Conservation (phyloP, 2,888 invertebrate genomes). For the Amblyteles armatorius region DNA sequence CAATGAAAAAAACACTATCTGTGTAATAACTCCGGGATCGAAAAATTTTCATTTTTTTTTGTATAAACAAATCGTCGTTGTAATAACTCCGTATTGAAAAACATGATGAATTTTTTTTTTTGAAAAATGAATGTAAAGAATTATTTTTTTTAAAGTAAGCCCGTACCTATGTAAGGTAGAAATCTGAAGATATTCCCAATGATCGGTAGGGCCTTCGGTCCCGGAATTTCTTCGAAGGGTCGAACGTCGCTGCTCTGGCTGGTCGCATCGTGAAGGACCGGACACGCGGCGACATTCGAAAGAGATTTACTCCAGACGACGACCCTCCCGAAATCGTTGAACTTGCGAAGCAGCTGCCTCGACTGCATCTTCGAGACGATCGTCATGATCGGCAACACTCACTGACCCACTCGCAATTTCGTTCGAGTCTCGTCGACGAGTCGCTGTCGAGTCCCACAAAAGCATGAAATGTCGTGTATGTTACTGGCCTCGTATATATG, state of each 20-base stretch:
- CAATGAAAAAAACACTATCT: background rate
- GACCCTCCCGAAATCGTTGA: slow-evolving; percentile 38
- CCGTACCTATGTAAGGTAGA: slow-evolving; percentile 75
- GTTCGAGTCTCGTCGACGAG: background rate
- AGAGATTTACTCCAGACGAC: background rate
- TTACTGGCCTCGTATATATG: background rate
- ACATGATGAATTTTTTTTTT: background rate
- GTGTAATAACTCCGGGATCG: too few relatives aligned
- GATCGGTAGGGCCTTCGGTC: slow-evolving; percentile 84
- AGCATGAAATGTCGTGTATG: background rate
- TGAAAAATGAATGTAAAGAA: background rate
- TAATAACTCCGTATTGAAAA: too few relatives aligned
- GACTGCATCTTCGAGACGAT: slow-evolving; percentile 45
- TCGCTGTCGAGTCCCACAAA: background rate
- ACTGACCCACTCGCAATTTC: background rate
- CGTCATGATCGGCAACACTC: slow-evolving; percentile 14
- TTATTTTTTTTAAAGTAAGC: background rate
- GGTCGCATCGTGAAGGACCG: slow-evolving; percentile 23
- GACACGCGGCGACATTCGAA: slow-evolving; percentile 59
- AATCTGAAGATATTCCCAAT: slow-evolving; percentile 82
- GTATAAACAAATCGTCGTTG: too few relatives aligned
- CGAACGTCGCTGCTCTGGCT: slow-evolving; percentile 68
- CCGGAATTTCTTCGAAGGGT: slow-evolving; percentile 85
- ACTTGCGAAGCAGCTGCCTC: slow-evolving; percentile 23
- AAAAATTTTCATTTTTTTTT: too few relatives aligned